These are phyloP conservation scores for Carposina sasakii DNA, from an alignment of 1,140 invertebrate genomes.

Conservation along the genomic window DNA sequence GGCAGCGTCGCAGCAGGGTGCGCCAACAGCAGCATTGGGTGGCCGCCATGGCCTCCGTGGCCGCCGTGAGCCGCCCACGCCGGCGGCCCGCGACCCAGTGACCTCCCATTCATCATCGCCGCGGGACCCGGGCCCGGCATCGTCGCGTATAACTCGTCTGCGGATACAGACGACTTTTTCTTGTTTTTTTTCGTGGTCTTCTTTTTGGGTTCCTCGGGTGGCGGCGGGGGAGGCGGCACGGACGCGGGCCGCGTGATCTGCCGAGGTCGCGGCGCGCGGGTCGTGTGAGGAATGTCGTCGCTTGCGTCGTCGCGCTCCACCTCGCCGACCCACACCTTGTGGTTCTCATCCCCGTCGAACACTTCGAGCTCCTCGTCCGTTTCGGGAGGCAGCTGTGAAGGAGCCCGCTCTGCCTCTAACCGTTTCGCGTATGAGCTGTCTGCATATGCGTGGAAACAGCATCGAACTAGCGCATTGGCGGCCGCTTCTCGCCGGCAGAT, in stretches of 20 bases:
- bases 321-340: conserved; percentile 92
- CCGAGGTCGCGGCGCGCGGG: conserved; percentile 83
- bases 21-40: conserved; percentile 70
- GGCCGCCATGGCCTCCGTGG: too few species aligned
- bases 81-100: conserved; percentile 63
- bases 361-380: conserved; percentile 83
- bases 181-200: conserved; percentile 74
- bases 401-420: conserved; percentile 75
- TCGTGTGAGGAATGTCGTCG: conserved; percentile 85
- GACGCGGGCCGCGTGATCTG: conserved; percentile 85
- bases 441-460: conserved; percentile 96
- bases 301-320: conserved; percentile 81
- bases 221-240: conserved; percentile 84
- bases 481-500: conserved; percentile 97
- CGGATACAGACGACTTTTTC: conserved; percentile 60
- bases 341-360: conserved; percentile 93
- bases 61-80: conserved; percentile 70
- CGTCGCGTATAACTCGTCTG: conserved; percentile 56
- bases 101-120: conserved; percentile 67
- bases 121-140: conserved; percentile 52
- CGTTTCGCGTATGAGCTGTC: conserved; percentile 93
- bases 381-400: conserved; percentile 70
- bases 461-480: conserved; percentile 93
- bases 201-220: conserved; percentile 76
- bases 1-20: conserved; percentile 73